Conservation (phyloP, 2,888 invertebrate genomes). For the Luperina testacea region DNA sequence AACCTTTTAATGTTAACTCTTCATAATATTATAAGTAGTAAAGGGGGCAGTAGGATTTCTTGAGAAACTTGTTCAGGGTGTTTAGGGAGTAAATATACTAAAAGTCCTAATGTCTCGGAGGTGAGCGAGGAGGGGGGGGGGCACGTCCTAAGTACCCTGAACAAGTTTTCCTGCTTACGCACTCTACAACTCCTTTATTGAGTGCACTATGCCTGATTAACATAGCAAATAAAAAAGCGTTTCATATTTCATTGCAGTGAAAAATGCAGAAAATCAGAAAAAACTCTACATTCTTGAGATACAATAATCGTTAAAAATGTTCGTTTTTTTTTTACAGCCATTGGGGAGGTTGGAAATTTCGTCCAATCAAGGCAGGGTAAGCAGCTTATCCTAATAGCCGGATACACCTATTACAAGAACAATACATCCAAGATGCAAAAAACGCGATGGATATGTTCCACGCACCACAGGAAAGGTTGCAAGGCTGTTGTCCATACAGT, state of each 20-base stretch:
- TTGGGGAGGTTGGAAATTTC: neutral
- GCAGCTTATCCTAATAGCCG: conserved; percentile 4
- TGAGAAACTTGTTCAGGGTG: too few species aligned
- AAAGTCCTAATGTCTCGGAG: too few species aligned
- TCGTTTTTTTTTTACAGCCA: neutral
- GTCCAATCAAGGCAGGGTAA: conserved; percentile 13
- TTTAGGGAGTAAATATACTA: too few species aligned
- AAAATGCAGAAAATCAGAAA: neutral
- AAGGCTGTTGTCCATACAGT: conserved; percentile 49
- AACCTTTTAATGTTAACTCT: neutral
- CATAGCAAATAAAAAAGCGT: neutral
- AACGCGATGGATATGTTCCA: conserved; percentile 30
- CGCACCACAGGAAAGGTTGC: conserved; percentile 32
- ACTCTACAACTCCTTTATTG: too few species aligned
- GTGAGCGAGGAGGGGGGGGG: too few species aligned
- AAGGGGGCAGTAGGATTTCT: too few species aligned
- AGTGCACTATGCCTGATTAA: neutral
- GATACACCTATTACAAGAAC: conserved; percentile 26
- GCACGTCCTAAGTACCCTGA: neutral
- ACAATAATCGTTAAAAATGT: neutral
- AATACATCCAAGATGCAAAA: neutral
- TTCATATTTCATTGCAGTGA: neutral
- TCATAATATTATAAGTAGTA: too few species aligned
- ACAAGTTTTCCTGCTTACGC: neutral
- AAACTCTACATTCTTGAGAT: neutral